phyloP scores from a whole-genome alignment of 2,113 vertebrate genomes.

The Formicarius rufipectus region DNA sequence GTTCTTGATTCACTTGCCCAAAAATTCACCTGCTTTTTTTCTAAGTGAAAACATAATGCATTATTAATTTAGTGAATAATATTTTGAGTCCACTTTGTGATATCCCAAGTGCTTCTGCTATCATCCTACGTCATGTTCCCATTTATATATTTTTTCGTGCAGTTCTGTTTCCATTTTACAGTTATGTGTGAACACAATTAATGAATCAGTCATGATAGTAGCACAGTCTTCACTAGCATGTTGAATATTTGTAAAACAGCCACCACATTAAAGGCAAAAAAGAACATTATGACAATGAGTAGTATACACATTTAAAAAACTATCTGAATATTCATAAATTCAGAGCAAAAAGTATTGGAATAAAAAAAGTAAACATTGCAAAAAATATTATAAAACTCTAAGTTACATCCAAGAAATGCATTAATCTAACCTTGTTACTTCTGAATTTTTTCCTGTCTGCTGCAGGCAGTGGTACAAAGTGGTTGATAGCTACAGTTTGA shows the following conservation, averaged over 20 bases:
- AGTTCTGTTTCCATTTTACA: background rate
- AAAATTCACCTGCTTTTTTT: background rate
- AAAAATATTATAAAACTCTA: background rate
- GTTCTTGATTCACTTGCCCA: background rate
- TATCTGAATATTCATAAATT: background rate
- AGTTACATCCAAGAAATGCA: conserved; percentile 24
- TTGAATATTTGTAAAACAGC: background rate
- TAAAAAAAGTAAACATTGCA: background rate
- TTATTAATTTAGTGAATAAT: background rate
- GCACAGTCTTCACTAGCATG: accelerated
- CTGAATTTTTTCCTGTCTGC: background rate
- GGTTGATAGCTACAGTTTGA: conserved; percentile 68
- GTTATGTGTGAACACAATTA: background rate
- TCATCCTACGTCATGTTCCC: background rate
- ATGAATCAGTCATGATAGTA: background rate
- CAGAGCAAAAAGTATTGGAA: background rate
- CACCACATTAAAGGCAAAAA: background rate
- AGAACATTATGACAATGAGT: background rate
- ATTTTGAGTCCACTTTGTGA: background rate
- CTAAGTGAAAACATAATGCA: background rate
- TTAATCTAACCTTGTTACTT: conserved; percentile 46
- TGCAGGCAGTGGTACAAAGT: conserved; percentile 15
- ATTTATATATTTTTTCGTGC: background rate
- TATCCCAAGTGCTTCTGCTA: background rate
- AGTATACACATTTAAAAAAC: background rate